Percentiles rank a stretch among this genome's conserved stretches.
phyloP scores from a whole-genome alignment of 2,888 invertebrate genomes.

The Parascotia fuliginaria region DNA sequence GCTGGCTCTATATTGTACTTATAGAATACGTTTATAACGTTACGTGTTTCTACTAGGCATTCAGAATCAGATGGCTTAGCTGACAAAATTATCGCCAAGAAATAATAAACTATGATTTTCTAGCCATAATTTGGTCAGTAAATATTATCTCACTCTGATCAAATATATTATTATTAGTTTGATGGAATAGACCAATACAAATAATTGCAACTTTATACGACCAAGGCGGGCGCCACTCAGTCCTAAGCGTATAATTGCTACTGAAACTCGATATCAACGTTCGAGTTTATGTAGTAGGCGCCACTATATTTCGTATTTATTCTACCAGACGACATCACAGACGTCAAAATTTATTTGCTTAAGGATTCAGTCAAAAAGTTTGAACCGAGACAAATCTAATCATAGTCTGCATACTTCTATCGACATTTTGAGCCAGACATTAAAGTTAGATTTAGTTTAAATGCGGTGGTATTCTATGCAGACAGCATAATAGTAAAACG shows the following conservation, averaged over 20 bases:
- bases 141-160: neutral
- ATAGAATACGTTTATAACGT: too few relatives aligned
- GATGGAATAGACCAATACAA: conserved; percentile 5
- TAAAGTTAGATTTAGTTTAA: conserved; percentile 8
- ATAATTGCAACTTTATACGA: conserved; percentile 14
- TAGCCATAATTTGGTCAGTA: neutral
- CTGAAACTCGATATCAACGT: conserved; percentile 24
- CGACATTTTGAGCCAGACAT: conserved; percentile 9
- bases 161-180: neutral
- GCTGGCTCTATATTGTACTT: too few relatives aligned
- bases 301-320: conserved; percentile 18
- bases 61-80: too few relatives aligned
- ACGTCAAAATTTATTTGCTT: conserved; percentile 24
- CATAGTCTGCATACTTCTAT: conserved; percentile 11
- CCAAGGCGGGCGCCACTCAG: conserved; percentile 10
- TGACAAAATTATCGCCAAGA: too few relatives aligned
- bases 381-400: conserved; percentile 17
- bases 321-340: conserved; percentile 11
- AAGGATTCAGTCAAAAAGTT: conserved; percentile 28
- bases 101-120: too few relatives aligned
- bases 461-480: neutral
- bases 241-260: conserved; percentile 24
- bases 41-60: too few relatives aligned
- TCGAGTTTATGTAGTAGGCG: conserved; percentile 15
- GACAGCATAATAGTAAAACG: neutral